Conservation (phyloP, 1,140 invertebrate species). For the Adelges cooleyi region DNA sequence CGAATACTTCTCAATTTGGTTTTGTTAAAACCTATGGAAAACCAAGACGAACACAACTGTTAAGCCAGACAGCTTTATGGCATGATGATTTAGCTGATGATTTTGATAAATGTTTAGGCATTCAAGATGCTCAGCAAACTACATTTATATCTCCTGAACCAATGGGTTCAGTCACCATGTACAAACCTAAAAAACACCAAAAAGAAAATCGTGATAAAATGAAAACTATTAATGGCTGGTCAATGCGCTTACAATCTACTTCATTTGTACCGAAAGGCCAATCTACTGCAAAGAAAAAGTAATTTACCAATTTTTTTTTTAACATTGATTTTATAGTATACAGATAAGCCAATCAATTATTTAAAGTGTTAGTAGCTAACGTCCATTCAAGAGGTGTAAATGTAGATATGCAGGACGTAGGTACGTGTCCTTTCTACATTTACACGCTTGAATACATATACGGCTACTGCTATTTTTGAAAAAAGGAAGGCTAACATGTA, state of each 20-base stretch:
- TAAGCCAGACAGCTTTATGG: not conserved
- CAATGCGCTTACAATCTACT: conserved; percentile 2
- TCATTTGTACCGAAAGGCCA: not conserved
- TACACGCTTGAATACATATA: too few species aligned
- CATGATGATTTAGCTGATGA: conserved; percentile 8
- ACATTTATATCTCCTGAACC: conserved; percentile 22
- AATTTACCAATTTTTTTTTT: not conserved
- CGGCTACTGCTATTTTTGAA: too few species aligned
- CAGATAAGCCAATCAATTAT: too few species aligned
- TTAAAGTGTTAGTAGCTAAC: too few species aligned
- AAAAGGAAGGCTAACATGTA: too few species aligned
- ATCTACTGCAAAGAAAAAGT: not conserved
- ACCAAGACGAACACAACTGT: not conserved
- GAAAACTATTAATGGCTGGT: not conserved
- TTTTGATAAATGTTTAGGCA: conserved; percentile 12
- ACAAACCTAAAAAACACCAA: not conserved
- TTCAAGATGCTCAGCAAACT: conserved; percentile 7
- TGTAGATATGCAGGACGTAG: too few species aligned
- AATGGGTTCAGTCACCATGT: not conserved
- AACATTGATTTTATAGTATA: too few species aligned
- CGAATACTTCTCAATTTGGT: not conserved
- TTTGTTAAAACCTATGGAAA: conserved; percentile 10
- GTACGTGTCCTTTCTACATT: too few species aligned
- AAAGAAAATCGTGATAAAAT: not conserved
- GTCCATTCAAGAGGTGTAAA: too few species aligned